Evolutionary conservation across 2,888 invertebrate species (phyloP).

Genomic region (Phengaris alcon): DNA sequence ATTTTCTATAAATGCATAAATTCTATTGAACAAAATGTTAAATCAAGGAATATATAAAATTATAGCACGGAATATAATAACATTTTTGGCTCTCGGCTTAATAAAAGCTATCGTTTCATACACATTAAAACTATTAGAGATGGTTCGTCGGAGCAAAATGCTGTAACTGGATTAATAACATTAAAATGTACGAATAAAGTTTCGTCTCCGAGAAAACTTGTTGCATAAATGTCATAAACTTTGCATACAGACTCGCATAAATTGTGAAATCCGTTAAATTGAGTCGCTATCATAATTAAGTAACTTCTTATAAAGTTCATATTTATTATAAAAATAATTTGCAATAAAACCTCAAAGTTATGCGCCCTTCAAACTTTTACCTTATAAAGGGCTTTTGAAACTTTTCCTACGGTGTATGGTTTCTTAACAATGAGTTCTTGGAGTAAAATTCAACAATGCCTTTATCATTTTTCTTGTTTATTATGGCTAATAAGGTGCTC

Average conservation of each 20-base stretch:
- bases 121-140: slow-evolving; percentile 3
- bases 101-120: background rate
- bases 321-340: slow-evolving; percentile 21
- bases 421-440: slow-evolving; percentile 29
- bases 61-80: no score
- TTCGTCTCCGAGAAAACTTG: slow-evolving; percentile 29
- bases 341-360: slow-evolving; percentile 6
- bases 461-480: background rate
- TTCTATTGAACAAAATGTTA: no score
- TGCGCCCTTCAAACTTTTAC: slow-evolving; percentile 35
- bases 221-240: slow-evolving; percentile 27
- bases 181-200: slow-evolving; percentile 29
- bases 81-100: no score
- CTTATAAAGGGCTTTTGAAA: slow-evolving; percentile 35
- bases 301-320: slow-evolving; percentile 16
- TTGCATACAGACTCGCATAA: slow-evolving; percentile 22
- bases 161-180: background rate
- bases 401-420: slow-evolving; percentile 33
- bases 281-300: slow-evolving; percentile 20
- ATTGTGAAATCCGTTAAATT: slow-evolving; percentile 23
- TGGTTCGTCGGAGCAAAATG: background rate
- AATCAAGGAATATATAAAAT: no score
- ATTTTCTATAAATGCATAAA: no score
- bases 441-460: background rate
- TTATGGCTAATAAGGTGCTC: no score